phyloP scores from a whole-genome alignment of 1,140 invertebrate genomes.

The Ostrea denselamellosa region DNA sequence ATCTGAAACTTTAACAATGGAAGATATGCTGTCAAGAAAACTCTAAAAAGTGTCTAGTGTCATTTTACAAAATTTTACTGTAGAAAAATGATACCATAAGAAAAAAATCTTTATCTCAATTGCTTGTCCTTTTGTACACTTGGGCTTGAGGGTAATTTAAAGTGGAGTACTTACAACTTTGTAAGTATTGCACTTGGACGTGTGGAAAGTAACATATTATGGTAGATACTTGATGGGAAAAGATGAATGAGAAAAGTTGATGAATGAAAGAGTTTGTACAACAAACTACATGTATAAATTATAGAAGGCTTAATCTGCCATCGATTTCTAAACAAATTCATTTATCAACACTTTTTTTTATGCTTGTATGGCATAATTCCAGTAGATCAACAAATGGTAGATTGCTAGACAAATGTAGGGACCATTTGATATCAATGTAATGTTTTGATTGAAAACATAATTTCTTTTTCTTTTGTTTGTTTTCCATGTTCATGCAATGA shows the following conservation, averaged over 20 bases:
- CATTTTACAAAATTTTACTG: not conserved
- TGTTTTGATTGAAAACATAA: too few species aligned
- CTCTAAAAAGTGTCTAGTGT: not conserved
- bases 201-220: not conserved
- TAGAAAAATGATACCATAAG: not conserved
- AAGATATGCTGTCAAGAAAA: not conserved
- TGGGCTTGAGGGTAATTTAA: not conserved
- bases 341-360: conserved; percentile 22
- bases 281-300: not conserved
- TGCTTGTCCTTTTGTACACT: not conserved
- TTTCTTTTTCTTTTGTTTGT: too few species aligned
- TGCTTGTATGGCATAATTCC: not conserved
- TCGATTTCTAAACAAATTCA: conserved; percentile 6
- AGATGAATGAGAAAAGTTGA: not conserved
- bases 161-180: not conserved
- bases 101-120: not conserved
- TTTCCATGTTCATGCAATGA: too few species aligned
- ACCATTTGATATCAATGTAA: not conserved
- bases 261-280: not conserved
- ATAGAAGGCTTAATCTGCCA: not conserved
- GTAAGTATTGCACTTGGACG: not conserved
- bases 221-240: not conserved
- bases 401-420: not conserved
- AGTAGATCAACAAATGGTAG: conserved; percentile 22
- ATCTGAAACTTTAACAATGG: not conserved